Conservation (phyloP, 2,888 invertebrate species). For the Phorcus lineatus region DNA sequence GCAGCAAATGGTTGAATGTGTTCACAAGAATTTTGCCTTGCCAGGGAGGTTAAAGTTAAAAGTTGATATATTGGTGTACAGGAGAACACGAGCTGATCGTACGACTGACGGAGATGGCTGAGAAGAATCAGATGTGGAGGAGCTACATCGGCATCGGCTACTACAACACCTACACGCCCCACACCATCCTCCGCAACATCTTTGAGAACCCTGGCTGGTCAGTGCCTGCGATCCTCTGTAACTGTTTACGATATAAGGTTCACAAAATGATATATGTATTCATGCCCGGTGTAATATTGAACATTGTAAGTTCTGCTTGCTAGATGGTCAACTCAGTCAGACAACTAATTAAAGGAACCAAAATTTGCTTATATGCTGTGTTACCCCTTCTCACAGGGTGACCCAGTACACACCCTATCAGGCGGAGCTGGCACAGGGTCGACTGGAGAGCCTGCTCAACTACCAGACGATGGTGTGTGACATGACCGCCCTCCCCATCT, state of each 20-base stretch:
- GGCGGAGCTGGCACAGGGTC: constrained; percentile 97
- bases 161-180: constrained; percentile 96
- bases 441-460: constrained; percentile 95
- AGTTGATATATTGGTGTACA: constrained; percentile 71
- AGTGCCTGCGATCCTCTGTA: constrained; percentile 45
- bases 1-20: too few species aligned
- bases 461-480: constrained; percentile 98
- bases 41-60: too few species aligned
- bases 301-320: too few species aligned
- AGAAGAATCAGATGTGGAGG: constrained; percentile 93
- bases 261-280: too few species aligned
- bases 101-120: constrained; percentile 62
- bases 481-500: constrained; percentile 94
- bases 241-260: too few species aligned
- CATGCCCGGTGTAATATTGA: too few species aligned
- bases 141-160: constrained; percentile 99
- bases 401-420: constrained; percentile 99
- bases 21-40: background rate
- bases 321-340: too few species aligned
- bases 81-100: constrained; percentile 92
- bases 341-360: too few species aligned
- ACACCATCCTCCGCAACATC: constrained; percentile 95
- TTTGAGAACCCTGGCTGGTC: constrained; percentile 99
- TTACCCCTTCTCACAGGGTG: background rate
- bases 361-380: too few species aligned